These are phyloP conservation scores for Nannospalax galili DNA, from an alignment of 2,113 vertebrate genomes.

Conservation along the genomic window DNA sequence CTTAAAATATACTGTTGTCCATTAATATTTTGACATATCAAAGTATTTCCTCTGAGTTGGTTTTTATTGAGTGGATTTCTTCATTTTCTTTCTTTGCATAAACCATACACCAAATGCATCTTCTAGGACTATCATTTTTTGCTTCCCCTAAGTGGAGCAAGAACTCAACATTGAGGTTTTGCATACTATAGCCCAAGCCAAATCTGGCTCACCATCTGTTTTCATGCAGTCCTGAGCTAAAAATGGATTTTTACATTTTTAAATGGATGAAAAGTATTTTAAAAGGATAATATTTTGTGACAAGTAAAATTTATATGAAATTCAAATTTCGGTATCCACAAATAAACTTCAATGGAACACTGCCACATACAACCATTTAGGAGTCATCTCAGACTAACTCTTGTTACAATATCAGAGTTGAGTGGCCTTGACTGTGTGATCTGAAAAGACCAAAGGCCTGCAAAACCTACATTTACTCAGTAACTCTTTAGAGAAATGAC, in stretches of 20 bases:
- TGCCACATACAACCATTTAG: background rate
- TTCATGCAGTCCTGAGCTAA: background rate
- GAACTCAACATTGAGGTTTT: background rate
- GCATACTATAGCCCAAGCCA: background rate
- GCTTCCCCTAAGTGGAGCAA: background rate
- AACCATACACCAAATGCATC: background rate
- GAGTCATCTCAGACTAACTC: background rate
- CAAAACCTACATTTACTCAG: background rate
- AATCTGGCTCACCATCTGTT: background rate
- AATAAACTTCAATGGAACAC: background rate
- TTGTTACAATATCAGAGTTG: background rate
- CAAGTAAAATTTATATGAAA: conserved; percentile 1
- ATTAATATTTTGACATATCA: background rate
- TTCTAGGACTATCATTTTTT: background rate
- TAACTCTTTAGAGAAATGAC: background rate
- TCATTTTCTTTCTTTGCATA: background rate
- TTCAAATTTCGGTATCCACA: background rate
- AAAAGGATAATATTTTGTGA: conserved; percentile 33
- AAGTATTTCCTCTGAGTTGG: background rate
- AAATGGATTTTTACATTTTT: background rate
- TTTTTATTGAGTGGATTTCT: background rate
- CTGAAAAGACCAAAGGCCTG: background rate
- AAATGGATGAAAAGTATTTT: conserved; percentile 4
- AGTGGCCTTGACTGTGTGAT: background rate
- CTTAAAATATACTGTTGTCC: background rate